Conservation (phyloP, 2,888 invertebrate species). For the Euplagia quadripunctaria region DNA sequence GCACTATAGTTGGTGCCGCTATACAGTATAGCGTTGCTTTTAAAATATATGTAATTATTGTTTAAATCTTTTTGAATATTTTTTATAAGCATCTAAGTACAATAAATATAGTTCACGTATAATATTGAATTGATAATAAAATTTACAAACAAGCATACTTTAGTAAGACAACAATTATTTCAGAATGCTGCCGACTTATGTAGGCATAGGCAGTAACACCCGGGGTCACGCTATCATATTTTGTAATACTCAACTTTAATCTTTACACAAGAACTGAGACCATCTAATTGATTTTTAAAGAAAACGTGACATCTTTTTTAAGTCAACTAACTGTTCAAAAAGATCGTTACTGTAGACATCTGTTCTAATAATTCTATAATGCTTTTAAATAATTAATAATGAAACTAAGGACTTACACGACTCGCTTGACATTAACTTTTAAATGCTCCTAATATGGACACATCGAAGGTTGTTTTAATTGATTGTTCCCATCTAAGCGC, state of each 20-base stretch:
- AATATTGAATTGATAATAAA: too few species aligned
- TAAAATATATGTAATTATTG: too few species aligned
- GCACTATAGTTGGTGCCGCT: too few species aligned
- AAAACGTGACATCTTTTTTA: background rate
- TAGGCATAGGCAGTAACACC: background rate
- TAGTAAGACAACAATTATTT: background rate
- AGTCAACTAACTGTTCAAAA: background rate
- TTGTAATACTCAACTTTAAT: slow-evolving; percentile 2
- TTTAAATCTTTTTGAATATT: too few species aligned
- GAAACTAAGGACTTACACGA: background rate
- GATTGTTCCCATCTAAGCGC: too few species aligned
- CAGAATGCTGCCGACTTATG: background rate
- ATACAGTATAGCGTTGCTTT: too few species aligned
- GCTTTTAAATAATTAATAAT: background rate
- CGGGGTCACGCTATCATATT: slow-evolving; percentile 1
- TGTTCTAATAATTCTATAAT: background rate
- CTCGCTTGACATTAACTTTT: background rate
- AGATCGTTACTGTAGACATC: background rate
- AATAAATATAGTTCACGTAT: too few species aligned
- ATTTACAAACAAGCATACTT: too few species aligned
- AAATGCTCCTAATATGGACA: slow-evolving; percentile 2
- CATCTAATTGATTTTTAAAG: slow-evolving; percentile 5
- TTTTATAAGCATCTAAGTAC: too few species aligned
- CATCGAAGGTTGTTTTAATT: background rate
- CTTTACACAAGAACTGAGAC: slow-evolving; percentile 3